Percentiles rank a stretch among this genome's conserved stretches.
Evolutionary conservation across 2,888 invertebrate genomes (phyloP).

Genomic region (Cantharis nigra): DNA sequence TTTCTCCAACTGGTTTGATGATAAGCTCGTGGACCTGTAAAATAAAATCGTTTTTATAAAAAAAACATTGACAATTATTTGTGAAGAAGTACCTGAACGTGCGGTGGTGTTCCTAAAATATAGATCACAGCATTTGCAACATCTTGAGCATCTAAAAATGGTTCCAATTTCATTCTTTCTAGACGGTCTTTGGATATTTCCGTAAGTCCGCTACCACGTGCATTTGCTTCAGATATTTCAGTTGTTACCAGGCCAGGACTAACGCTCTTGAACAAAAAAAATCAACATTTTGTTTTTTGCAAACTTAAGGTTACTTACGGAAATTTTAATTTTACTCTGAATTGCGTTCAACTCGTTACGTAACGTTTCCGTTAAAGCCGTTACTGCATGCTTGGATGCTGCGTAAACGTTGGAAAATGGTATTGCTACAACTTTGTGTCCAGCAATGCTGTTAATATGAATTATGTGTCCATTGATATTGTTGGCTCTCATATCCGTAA

Average conservation of each 20-base stretch:
- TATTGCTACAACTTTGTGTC: slow-evolving; percentile 16
- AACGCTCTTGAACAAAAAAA: neutral
- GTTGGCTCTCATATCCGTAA: slow-evolving; percentile 34
- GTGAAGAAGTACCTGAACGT: slow-evolving; percentile 9
- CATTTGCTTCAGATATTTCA: neutral
- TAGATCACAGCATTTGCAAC: slow-evolving; percentile 7
- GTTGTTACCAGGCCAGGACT: neutral
- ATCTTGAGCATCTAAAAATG: neutral
- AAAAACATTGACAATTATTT: neutral
- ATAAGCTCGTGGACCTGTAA: neutral
- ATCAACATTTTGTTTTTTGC: neutral
- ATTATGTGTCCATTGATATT: slow-evolving; percentile 20
- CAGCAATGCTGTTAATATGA: slow-evolving; percentile 15
- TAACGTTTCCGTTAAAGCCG: slow-evolving; percentile 56
- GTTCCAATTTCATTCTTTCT: neutral
- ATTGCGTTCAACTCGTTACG: slow-evolving; percentile 55
- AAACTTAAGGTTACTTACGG: slow-evolving; percentile 41
- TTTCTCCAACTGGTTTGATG: slow-evolving; percentile 6
- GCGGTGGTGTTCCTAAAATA: slow-evolving; percentile 5
- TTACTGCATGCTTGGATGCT: slow-evolving; percentile 60
- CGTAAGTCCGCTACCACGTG: neutral
- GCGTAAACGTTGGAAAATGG: slow-evolving; percentile 52
- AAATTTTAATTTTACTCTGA: slow-evolving; percentile 52
- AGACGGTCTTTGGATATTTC: neutral
- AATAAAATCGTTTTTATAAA: neutral